Evolutionary conservation across 2,113 vertebrate genomes (phyloP).

Genomic region (Pseudopipra pipra): DNA sequence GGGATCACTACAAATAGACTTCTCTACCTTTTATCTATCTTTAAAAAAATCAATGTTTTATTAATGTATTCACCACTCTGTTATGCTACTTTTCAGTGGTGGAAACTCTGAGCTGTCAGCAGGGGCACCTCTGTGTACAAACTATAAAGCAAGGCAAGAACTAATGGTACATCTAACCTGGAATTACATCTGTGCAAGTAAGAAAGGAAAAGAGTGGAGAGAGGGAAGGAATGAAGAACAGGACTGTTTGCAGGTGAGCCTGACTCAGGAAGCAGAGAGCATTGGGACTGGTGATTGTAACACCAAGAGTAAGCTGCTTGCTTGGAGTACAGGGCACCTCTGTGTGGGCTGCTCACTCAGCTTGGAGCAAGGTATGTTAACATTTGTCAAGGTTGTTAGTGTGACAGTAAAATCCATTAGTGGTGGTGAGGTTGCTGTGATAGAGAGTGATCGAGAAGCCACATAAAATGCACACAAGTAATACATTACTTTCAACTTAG

Average conservation of each 20-base stretch:
- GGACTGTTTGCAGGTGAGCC: background rate
- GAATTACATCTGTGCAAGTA: background rate
- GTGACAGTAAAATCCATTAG: background rate
- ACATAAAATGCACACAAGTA: background rate
- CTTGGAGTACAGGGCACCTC: background rate
- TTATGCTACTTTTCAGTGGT: background rate
- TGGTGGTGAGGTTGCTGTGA: background rate
- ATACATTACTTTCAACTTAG: background rate
- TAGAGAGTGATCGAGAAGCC: background rate
- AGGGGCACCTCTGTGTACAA: background rate
- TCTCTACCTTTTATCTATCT: constrained; percentile 28
- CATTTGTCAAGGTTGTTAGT: background rate
- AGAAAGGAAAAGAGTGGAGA: background rate
- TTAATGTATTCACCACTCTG: constrained; percentile 1
- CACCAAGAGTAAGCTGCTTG: background rate
- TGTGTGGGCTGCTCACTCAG: background rate
- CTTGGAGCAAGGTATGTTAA: background rate
- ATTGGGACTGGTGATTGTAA: background rate
- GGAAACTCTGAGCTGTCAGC: constrained; percentile 18
- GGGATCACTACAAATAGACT: constrained; percentile 2
- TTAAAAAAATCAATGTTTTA: background rate
- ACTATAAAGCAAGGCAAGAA: background rate
- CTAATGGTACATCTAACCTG: background rate
- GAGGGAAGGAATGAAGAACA: background rate
- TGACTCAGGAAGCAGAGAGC: background rate